These are phyloP conservation scores for Hermatobates lingyangjiaoensis DNA, from an alignment of 1,140 invertebrate species.

Conservation along the genomic window DNA sequence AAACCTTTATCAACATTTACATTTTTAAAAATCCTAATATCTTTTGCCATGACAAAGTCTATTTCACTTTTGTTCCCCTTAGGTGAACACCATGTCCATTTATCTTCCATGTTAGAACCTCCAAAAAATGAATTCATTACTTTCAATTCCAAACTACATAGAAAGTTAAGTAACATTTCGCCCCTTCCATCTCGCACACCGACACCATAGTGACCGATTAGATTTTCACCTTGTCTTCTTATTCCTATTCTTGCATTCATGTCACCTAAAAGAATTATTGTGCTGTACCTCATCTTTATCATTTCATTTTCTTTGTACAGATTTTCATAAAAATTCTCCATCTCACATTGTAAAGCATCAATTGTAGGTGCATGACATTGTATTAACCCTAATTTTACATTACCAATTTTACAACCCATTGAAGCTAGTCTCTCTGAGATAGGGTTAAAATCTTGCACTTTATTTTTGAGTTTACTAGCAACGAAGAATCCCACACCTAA, in stretches of 20 bases:
- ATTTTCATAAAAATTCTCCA: neutral
- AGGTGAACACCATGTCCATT: constrained; percentile 1
- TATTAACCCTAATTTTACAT: neutral
- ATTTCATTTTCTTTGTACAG: neutral
- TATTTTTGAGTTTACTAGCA: neutral
- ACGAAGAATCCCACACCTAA: neutral
- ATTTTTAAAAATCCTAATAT: neutral
- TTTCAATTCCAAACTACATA: neutral
- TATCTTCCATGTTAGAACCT: neutral
- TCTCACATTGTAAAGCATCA: neutral
- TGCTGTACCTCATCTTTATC: neutral
- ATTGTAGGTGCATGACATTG: neutral
- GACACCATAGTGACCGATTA: neutral
- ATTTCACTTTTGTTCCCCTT: neutral
- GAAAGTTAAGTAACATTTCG: neutral
- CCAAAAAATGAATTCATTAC: neutral
- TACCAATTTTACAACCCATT: neutral
- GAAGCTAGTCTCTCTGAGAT: neutral
- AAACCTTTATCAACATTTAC: neutral
- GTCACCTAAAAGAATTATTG: neutral
- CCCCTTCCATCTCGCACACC: neutral
- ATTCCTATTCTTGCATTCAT: neutral
- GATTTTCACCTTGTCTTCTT: neutral
- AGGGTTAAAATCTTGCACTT: neutral
- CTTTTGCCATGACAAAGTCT: neutral